Base-by-base conservation (phyloP, 2,888 invertebrate species). In the Lycocerus yunnanus region DNA sequence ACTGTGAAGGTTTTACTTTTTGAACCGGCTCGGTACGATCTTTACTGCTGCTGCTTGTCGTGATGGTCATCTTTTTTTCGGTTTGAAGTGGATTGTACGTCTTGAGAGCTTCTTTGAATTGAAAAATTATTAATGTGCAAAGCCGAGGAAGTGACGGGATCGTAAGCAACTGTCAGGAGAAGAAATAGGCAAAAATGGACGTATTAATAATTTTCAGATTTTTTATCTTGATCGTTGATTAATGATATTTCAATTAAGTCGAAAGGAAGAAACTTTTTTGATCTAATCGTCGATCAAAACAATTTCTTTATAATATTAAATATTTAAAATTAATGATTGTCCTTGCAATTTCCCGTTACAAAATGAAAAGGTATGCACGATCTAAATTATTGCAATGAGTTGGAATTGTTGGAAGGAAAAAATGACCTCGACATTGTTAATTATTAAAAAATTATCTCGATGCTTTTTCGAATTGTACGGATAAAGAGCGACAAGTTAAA, bases 261-360 rank as follows among this genome's bases (percentile, higher is more conserved):
- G 43, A 43, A 63, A 63, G 20, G 61, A 63, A 63, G 20, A 20
- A 63, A 63, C 61, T n/a, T 63, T 63, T 58, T 67, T 67, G 18
- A 67, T 43, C 18, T 58, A 16, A 67, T 43, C 58, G 43, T 16
- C 15, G 43, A 67, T 67, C 67, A 43, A 43, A 67, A 27, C 27
- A 68, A 43, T 43, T 68, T 68, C 59, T 68, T 59, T 59, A 21
- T 68, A 21, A 68, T 59, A 58, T 68, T 60, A 60, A 69, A 27
- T 24, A 69, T 60, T 59, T 15, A n/a, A 70, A 66, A 71, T 58
- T 71, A 65, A 70, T 58, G 20, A 15, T 58, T 66, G 71, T 71
- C 66, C 71, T 66, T 66, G 66, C 66, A 66, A 66, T 71, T 58
- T 66, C 71, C 71, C 71, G 71, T 71, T 71, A 71, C 66, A 58